A percentile compares a stretch with the other conserved stretches of the same genome.
These are phyloP conservation scores for Bellardia pandia DNA, from an alignment of 2,888 invertebrate species.

Conservation along the genomic window DNA sequence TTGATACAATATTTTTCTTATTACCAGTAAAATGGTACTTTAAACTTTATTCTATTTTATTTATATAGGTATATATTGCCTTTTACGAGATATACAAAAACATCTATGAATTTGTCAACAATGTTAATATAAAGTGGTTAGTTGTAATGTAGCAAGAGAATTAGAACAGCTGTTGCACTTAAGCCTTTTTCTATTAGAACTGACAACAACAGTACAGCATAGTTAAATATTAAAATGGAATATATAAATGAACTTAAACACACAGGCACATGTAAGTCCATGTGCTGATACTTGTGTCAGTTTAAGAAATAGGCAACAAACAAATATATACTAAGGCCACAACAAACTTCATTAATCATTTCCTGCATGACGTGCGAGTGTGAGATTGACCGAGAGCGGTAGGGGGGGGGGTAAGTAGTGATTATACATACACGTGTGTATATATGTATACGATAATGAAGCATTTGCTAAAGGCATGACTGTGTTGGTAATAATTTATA, in stretches of 20 bases:
- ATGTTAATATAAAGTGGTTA: conserved; percentile 8
- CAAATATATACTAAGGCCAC: not conserved
- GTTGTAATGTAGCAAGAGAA: not conserved
- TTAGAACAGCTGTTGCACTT: conserved; percentile 32
- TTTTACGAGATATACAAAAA: no score
- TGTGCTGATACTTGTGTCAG: not conserved
- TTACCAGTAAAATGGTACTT: no score
- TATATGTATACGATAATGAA: no score
- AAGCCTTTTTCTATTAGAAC: conserved; percentile 23
- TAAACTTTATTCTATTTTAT: no score
- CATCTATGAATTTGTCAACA: not conserved
- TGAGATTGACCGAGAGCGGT: not conserved
- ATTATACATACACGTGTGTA: no score
- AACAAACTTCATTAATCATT: conserved; percentile 50
- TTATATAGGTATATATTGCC: no score
- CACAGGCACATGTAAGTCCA: not conserved
- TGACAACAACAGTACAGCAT: not conserved
- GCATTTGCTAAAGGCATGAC: no score
- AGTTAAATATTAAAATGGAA: not conserved
- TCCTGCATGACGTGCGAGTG: not conserved
- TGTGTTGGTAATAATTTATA: no score
- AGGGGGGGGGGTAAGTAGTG: no score
- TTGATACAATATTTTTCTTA: no score
- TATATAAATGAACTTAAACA: not conserved
- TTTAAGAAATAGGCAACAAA: conserved; percentile 15